Base-by-base conservation (phyloP, 2,888 invertebrate species). In the Hesperia comma region DNA sequence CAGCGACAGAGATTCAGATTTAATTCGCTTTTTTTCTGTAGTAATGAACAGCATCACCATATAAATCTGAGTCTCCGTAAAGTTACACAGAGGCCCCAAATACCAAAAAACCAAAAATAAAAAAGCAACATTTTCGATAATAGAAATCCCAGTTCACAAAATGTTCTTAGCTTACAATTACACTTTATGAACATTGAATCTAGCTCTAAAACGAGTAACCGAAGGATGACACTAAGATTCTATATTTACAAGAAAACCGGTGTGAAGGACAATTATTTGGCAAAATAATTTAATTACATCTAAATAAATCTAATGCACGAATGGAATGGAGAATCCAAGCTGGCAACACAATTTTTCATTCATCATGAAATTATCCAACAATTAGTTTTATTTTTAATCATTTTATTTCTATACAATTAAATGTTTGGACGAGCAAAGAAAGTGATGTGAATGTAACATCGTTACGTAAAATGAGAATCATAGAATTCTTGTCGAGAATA, bases 241-340 rank as follows among this genome's bases (percentile, higher is more conserved):
- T 83, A 84, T 89, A 91, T 92, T 87, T 91, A 92, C 91, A 92
- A 78, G 78, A 73, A 53, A 43, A 19, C 46, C 79, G 77, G 79
- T 77, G 79, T 74, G 79, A 81, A 80, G 80, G 80, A 82, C 85
- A 87, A 76, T 83, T 85, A 88, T 89, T 88, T 90, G 86, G 87
- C 85, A 86, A 89, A 90, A 90, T 90, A 90, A 90, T 86, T 90
- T 89, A 88, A 83, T 79, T 78, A 78, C 72, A 77, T 69, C 79
- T 83, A 83, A 77, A 75, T 79, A 74, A 73, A 79, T 77, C 77
- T 78, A 79, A 77, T 72, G 73, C 76, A 78, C 79, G 74, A 75
- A 72, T 73, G 75, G 77, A 75, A 68, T 70, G 71, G 56, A 67
- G 40, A 69, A 70, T 60, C 67, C 63, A 68, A 60, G 54, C 60